phyloP scores from a whole-genome alignment of 2,797 vertebrate species.

The Sebastes trivittatus region DNA sequence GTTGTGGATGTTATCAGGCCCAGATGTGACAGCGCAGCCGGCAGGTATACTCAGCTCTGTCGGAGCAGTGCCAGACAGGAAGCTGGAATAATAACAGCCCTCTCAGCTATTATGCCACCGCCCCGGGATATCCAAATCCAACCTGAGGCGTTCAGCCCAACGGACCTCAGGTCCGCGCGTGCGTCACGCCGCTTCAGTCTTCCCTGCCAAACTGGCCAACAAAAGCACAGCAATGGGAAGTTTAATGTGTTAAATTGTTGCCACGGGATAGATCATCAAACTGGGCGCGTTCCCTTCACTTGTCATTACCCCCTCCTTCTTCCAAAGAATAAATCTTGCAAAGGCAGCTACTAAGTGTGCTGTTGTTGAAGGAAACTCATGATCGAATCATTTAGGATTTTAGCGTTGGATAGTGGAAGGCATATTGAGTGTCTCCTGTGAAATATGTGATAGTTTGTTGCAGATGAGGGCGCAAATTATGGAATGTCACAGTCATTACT shows the following conservation, averaged over 20 bases:
- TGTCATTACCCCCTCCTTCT: neutral
- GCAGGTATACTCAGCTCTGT: conserved; percentile 47
- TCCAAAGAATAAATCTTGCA: conserved; percentile 24
- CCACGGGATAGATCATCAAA: conserved; percentile 19
- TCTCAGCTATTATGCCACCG: conserved; percentile 18
- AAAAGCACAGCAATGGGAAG: conserved; percentile 53
- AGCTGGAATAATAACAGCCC: conserved; percentile 58
- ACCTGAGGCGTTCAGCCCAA: neutral
- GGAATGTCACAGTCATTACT: neutral
- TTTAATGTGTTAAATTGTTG: conserved; percentile 34
- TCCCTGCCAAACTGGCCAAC: conserved; percentile 44
- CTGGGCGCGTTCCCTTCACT: conserved; percentile 16
- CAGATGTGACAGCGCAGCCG: conserved; percentile 32
- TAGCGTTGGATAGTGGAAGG: neutral
- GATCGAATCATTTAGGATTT: neutral
- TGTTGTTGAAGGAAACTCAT: conserved; percentile 15
- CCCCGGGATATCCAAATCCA: conserved; percentile 8
- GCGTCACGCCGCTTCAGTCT: conserved; percentile 39
- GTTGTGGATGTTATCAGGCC: conserved; percentile 27
- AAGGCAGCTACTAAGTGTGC: conserved; percentile 12
- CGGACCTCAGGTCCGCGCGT: conserved; percentile 6
- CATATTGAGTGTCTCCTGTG: neutral
- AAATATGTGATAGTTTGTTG: conserved; percentile 8
- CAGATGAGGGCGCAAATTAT: conserved; percentile 19
- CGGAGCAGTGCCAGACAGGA: conserved; percentile 57